phyloP scores from a whole-genome alignment of 2,113 vertebrate species.

The Ptilorrhoa leucosticta region DNA sequence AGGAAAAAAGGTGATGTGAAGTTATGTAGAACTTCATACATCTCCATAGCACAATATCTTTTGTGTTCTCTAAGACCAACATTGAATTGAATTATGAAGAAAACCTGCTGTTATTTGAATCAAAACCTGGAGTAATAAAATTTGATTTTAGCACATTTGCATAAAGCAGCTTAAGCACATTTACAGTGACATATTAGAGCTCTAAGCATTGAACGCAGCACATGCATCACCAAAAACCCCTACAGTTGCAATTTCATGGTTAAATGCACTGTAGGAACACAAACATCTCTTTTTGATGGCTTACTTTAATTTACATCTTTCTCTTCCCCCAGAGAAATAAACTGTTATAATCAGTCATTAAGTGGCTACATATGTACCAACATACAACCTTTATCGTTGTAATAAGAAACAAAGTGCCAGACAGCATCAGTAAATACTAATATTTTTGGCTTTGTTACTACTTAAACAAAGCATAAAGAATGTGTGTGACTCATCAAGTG shows the following conservation, averaged over 20 bases:
- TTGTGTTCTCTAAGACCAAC: background rate
- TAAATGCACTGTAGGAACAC: conserved; percentile 55
- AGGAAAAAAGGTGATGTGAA: background rate
- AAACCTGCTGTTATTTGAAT: conserved; percentile 45
- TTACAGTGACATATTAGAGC: conserved; percentile 46
- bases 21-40: background rate
- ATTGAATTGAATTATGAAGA: background rate
- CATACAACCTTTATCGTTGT: background rate
- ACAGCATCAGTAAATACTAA: conserved; percentile 44
- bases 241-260: conserved; percentile 43
- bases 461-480: conserved; percentile 56
- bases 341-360: conserved; percentile 45
- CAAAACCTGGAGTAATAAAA: conserved; percentile 24
- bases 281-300: conserved; percentile 42
- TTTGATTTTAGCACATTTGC: conserved; percentile 41
- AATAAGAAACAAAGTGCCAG: conserved; percentile 45
- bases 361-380: conserved; percentile 24
- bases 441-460: conserved; percentile 46
- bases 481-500: background rate
- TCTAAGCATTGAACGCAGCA: conserved; percentile 25
- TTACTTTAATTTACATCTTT: conserved; percentile 58
- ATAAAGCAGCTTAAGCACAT: conserved; percentile 61
- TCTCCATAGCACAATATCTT: background rate
- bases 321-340: conserved; percentile 22
- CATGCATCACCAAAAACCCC: conserved; percentile 33